These are phyloP conservation scores for Zaprionus vittiger DNA, from an alignment of 1,140 invertebrate genomes.

Conservation along the genomic window DNA sequence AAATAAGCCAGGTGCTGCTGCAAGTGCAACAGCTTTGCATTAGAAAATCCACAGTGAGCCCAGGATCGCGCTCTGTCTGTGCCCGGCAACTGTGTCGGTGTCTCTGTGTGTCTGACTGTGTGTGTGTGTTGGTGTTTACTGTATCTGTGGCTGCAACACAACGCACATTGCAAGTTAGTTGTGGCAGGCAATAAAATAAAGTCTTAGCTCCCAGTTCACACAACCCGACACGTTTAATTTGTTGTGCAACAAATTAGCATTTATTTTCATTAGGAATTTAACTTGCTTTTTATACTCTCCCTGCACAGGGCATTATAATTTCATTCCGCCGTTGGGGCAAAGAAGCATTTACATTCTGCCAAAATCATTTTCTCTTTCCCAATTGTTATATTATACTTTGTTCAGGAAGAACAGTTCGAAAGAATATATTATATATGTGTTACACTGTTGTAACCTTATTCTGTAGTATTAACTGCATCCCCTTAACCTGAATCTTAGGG, in stretches of 20 bases:
- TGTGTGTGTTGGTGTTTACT: slow-evolving; percentile 6
- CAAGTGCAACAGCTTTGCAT: slow-evolving; percentile 69
- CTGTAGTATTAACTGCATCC: not conserved
- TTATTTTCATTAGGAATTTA: slow-evolving; percentile 75
- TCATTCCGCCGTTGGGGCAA: not conserved
- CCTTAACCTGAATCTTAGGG: not conserved
- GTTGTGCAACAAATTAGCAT: slow-evolving; percentile 81
- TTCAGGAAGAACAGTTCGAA: too few species aligned
- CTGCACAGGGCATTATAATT: not conserved
- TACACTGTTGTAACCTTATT: not conserved
- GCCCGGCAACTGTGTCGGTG: not conserved
- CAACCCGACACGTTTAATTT: slow-evolving; percentile 71
- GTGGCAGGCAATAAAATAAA: slow-evolving; percentile 79
- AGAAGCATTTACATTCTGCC: too few species aligned
- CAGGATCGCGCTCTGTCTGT: not conserved
- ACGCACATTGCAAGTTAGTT: slow-evolving; percentile 70
- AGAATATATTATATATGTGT: too few species aligned
- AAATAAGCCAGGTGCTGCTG: slow-evolving; percentile 36
- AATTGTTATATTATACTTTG: too few species aligned
- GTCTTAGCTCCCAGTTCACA: slow-evolving; percentile 63
- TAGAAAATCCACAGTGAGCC: slow-evolving; percentile 48
- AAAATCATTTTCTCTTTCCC: too few species aligned
- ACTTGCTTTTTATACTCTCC: slow-evolving; percentile 26
- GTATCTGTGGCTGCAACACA: slow-evolving; percentile 23
- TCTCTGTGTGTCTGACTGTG: not conserved